Evolutionary conservation across 2,888 invertebrate species (phyloP).

Genomic region (Parelbella ahira): DNA sequence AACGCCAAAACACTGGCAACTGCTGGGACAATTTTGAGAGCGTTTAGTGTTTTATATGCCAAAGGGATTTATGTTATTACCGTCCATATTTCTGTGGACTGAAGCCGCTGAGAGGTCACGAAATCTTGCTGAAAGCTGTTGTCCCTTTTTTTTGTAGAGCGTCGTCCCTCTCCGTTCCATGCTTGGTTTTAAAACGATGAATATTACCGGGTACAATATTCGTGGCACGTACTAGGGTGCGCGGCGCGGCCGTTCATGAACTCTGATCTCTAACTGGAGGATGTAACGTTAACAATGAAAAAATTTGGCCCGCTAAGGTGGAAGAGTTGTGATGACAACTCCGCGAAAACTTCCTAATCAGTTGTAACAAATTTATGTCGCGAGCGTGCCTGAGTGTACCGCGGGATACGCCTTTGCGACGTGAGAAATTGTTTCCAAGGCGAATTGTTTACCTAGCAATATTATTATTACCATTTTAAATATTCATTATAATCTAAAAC

Average conservation of each 20-base stretch:
- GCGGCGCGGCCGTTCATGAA: constrained; percentile 71
- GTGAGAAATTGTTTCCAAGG: constrained; percentile 12
- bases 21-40: constrained; percentile 66
- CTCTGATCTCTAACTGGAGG: constrained; percentile 70
- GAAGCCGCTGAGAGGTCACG: constrained; percentile 79
- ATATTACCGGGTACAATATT: constrained; percentile 70
- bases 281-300: constrained; percentile 71
- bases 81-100: constrained; percentile 78
- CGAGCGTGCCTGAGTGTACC: constrained; percentile 52
- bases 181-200: constrained; percentile 72
- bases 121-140: constrained; percentile 64
- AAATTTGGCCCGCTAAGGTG: constrained; percentile 62
- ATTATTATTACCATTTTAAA: too few relatives aligned
- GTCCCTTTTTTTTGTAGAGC: constrained; percentile 47
- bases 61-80: constrained; percentile 81
- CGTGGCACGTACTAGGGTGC: constrained; percentile 67
- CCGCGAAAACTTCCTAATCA: constrained; percentile 72
- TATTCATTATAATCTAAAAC: too few relatives aligned
- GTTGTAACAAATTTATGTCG: constrained; percentile 75
- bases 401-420: not conserved
- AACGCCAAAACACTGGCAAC: constrained; percentile 52
- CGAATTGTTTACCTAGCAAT: too few relatives aligned
- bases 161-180: constrained; percentile 52
- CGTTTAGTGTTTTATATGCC: constrained; percentile 82
- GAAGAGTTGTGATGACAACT: constrained; percentile 77